Evolutionary conservation across 1,140 invertebrate genomes (phyloP), one percentile per base, ranked within the genome.

Genomic region (Heliconius hewitsoni): DNA sequence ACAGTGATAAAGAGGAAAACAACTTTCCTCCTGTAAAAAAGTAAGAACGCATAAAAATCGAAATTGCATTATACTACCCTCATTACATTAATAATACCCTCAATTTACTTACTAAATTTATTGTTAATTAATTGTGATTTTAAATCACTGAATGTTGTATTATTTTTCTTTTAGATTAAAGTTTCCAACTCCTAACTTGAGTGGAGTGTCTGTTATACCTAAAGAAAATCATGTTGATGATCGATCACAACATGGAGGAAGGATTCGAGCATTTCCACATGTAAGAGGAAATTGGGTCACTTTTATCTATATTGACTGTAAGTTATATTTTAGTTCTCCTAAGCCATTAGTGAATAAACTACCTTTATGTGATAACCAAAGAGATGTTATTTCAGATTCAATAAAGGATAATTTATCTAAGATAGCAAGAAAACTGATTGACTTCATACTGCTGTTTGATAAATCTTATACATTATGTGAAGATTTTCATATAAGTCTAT

Each of bases 241-340:
- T 90, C 96, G 96, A 19, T 82, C 82, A 8, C 82, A 95, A 76
- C 97, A 98, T 87, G 93, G 95, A 66, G 97, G 97, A 52, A 91
- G 96, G 85, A 89, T 96, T 77, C 94, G 97, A 85, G 95, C 95
- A 50, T 98, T 97, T 93, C 96, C 97, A 82, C 97, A 98, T 93
- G 96, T 97, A 88, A 95, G 97, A 90, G 97, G 97, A 73, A 97
- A 97, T 88, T 98, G 97, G 97, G 96, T 96, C n/a, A 96, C 96
- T 16, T 96, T 96, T 89, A 94, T 97, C 75, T 97, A 96, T 89
- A 95, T 97, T 78, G 95, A 96, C 83, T 97, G 97, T 97, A 95
- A 91, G 94, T 95, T 81, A 57, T 72, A 11, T 23, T 66, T 66
- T 13, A 66, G 9, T 30, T 30, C 60, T 66, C 42, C 13, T 30